These are phyloP conservation scores for Cerceris rybyensis DNA, from an alignment of 2,888 invertebrate species.

Conservation along the genomic window DNA sequence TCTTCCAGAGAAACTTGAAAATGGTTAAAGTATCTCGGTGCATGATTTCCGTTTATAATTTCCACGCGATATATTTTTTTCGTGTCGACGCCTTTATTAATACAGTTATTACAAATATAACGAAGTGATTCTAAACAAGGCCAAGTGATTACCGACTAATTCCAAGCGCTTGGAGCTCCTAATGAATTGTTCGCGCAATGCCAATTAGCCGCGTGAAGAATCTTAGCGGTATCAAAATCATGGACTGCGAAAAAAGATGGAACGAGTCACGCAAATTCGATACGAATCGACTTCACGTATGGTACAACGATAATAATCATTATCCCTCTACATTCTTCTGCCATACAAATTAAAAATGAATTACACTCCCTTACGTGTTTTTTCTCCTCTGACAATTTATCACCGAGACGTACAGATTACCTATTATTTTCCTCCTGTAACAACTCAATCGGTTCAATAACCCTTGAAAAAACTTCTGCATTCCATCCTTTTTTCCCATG, in stretches of 20 bases:
- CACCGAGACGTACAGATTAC: no score
- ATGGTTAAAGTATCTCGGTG: no score
- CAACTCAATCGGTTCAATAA: no score
- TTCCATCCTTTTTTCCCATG: no score
- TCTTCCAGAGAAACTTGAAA: no score
- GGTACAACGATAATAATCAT: conserved; percentile 11
- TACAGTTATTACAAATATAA: conserved; percentile 51
- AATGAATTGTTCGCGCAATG: conserved; percentile 55
- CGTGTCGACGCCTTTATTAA: conserved; percentile 46
- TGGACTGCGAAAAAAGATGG: conserved; percentile 48
- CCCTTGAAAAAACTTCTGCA: no score
- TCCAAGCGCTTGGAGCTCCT: conserved; percentile 44
- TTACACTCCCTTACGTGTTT: no score
- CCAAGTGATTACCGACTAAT: conserved; percentile 47
- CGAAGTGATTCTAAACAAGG: conserved; percentile 48
- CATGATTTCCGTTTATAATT: conserved; percentile 33
- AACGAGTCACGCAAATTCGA: conserved; percentile 47
- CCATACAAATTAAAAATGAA: no score
- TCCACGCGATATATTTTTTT: conserved; percentile 42
- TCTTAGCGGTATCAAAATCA: conserved; percentile 56
- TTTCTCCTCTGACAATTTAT: no score
- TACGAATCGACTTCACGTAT: conserved; percentile 19
- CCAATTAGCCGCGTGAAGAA: conserved; percentile 60
- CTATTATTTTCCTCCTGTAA: no score
- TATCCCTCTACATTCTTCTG: not conserved